Evolutionary conservation across 1,140 invertebrate species (phyloP).

Genomic region (Bicyclus anynana): DNA sequence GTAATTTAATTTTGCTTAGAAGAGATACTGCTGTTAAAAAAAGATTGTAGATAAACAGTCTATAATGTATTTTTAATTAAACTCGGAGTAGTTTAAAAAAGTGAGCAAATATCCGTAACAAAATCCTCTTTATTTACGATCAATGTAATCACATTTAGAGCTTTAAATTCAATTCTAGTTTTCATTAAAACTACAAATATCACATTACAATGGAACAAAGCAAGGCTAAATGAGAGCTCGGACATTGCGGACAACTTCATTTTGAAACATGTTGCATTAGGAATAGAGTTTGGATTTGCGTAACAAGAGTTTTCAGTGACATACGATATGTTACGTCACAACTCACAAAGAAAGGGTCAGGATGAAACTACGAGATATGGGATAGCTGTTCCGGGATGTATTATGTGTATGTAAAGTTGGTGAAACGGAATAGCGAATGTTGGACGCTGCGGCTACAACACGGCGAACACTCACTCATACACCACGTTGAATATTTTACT

Average conservation of each 20-base stretch:
- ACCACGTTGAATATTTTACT: no score
- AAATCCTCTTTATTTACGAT: not conserved
- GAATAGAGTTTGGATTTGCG: not conserved
- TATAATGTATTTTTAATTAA: no score
- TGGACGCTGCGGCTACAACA: no score
- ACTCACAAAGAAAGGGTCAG: slow-evolving; percentile 5
- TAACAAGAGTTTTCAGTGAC: not conserved
- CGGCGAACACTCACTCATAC: no score
- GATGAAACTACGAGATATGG: not conserved
- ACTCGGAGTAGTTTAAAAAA: no score
- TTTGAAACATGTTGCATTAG: not conserved
- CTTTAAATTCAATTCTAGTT: slow-evolving; percentile 5
- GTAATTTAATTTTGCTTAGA: no score
- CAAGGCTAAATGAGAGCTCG: not conserved
- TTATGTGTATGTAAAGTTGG: not conserved
- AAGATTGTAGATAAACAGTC: no score
- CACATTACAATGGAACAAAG: slow-evolving; percentile 7
- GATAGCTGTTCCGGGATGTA: not conserved
- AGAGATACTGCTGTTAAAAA: no score
- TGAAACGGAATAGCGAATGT: not conserved
- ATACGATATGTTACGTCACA: not conserved
- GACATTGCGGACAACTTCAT: not conserved
- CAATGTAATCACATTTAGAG: not conserved
- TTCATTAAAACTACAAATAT: slow-evolving; percentile 6
- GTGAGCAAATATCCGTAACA: not conserved